Percentiles rank a stretch among this genome's conserved stretches.
phyloP scores from a whole-genome alignment of 2,113 vertebrate genomes.

The Lepus europaeus region DNA sequence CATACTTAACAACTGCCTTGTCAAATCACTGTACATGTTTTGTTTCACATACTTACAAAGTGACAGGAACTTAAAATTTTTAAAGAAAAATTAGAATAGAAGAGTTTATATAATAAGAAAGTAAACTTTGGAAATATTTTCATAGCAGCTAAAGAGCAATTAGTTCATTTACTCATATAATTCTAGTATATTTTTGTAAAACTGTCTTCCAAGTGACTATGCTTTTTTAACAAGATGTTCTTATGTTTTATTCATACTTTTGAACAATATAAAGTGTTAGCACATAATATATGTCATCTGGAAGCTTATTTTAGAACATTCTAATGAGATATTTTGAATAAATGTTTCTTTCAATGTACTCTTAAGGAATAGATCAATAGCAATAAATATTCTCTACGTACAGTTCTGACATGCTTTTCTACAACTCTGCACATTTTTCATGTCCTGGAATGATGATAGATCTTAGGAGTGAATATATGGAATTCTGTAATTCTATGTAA shows the following conservation, averaged over 20 bases:
- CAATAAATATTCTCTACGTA: constrained; percentile 6
- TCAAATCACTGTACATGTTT: constrained; percentile 46
- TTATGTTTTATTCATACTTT: constrained; percentile 59
- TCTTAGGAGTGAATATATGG: background rate
- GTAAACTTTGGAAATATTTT: constrained; percentile 38
- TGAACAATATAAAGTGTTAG: background rate
- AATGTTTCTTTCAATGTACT: constrained; percentile 25
- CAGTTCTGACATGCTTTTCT: constrained; percentile 29
- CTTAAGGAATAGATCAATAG: background rate
- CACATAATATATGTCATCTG: background rate
- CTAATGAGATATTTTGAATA: constrained; percentile 39
- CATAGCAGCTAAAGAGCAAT: constrained; percentile 44
- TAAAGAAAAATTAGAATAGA: constrained; percentile 21
- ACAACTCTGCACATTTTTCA: background rate
- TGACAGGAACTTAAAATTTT: background rate
- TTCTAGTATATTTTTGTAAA: constrained; percentile 42
- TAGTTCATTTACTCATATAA: background rate
- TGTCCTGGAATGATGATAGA: background rate
- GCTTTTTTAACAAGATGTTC: constrained; percentile 52
- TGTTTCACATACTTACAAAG: constrained; percentile 31
- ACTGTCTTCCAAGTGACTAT: constrained; percentile 36
- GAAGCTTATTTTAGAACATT: constrained; percentile 36
- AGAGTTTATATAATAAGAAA: constrained; percentile 40
- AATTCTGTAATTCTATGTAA: background rate
- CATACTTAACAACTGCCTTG: constrained; percentile 62